Conservation (phyloP, 2,113 vertebrate species). For the Hipposideros armiger region DNA sequence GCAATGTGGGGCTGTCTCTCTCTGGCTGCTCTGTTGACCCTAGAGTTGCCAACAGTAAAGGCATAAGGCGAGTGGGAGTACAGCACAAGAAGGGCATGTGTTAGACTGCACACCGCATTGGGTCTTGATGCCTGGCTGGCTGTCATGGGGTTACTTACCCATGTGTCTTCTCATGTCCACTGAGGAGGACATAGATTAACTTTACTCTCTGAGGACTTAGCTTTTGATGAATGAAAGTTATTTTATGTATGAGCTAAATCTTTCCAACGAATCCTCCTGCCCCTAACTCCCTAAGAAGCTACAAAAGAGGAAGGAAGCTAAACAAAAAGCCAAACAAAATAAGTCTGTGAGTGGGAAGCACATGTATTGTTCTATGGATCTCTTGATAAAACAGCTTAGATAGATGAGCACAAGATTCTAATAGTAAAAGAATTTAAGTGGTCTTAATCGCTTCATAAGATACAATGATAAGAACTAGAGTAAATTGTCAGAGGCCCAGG, state of each 20-base stretch:
- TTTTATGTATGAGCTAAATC: conserved; percentile 23
- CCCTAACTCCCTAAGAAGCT: not conserved
- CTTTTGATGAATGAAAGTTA: conserved; percentile 18
- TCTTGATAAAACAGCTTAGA: not conserved
- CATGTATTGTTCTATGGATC: not conserved
- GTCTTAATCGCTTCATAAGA: not conserved
- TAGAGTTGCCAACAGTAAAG: not conserved
- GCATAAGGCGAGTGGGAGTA: not conserved
- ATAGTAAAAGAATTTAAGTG: not conserved
- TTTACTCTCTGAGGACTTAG: not conserved
- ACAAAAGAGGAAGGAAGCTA: conserved; percentile 13
- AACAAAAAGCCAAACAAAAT: not conserved
- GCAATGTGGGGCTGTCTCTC: not conserved
- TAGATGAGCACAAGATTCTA: not conserved
- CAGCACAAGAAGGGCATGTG: rapidly evolving
- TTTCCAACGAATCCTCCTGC: not conserved
- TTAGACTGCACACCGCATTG: rapidly evolving
- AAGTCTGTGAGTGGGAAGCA: not conserved
- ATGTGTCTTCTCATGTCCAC: not conserved
- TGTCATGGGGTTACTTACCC: no score
- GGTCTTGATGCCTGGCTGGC: not conserved
- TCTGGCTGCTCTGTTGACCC: not conserved
- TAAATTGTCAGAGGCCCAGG: not conserved
- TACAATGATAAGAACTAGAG: not conserved
- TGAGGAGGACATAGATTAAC: not conserved